Base-by-base conservation (phyloP, 2,888 invertebrate genomes). In the Torymus aiolomorphi region DNA sequence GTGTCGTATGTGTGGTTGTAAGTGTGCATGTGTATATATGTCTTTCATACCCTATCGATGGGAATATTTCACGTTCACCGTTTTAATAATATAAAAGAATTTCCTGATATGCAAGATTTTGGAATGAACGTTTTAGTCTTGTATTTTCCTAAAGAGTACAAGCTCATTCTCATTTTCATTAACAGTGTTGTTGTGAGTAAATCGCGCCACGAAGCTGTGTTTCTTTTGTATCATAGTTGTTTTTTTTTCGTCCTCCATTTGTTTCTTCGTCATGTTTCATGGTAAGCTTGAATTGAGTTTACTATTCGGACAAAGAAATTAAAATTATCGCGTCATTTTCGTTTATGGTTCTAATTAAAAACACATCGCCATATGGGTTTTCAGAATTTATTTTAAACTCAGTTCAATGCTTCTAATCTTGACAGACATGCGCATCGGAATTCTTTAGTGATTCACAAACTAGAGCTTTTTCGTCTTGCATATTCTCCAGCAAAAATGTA, bases 101-200 rank as follows among this genome's bases (percentile, higher is more conserved):
- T 84, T 82, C 83, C 83, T 84, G 84, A 84, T 84, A 84, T 84
- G 84, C 84, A 84, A 84, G 83, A 83, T 80, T 80, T 77, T 84
- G 79, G 82, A 83, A 84, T 83, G 81, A 85, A 84, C 82, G 81
- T 84, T 84, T 80, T 82, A 85, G 84, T 84, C 84, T 85, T 85
- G 83, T 42, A 84, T 83, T 83, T 76, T 73, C 84, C 83, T 84
- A 84, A 84, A 82, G 82, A 84, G 82, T 83, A 83, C 82, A 85
- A 84, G 84, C 84, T 85, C 84, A 73, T 83, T 83, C 63, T 31
- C 31, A 31, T 31, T 31, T 31, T 42, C 42, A 78, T 83, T 82
- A 80, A 81, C 75, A 82, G 77, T 66, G 74, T 79, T 80, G 80
- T 70, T 42, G 42, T 42, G 42, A 42, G 79, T 73, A 49, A 81